Evolutionary conservation across 2,113 vertebrate genomes (phyloP), one percentile per base, ranked within the genome.

Genomic region (Paradisaea rubra): DNA sequence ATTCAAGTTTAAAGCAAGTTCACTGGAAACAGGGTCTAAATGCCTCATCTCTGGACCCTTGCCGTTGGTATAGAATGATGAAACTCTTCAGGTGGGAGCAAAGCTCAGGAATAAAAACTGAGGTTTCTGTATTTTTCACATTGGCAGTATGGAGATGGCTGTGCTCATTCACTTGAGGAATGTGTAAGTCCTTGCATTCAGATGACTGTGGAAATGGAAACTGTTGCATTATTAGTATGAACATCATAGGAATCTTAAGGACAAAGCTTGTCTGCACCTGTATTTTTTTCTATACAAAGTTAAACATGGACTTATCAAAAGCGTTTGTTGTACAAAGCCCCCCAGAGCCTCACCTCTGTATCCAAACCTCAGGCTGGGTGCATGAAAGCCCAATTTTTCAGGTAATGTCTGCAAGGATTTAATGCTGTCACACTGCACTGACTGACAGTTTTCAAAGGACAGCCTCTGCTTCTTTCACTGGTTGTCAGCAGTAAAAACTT

Each of bases 71-170:
- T 10, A 72, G 54, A 52, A 24, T 47, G 60, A 39, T 49, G 49
- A 64, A 30, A 39, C 21, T 41, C 28, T n/a, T 65, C 10, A 44
- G 44, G 10, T 25, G 15, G 42, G 27, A 21, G 11, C 14, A 60
- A 59, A 68, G 9, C 28, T 87, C 24, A 27, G 47, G 39, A 37
- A 56, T 13, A 45, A 82, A 82, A 82, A n/a, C 5, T 4, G 8
- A 15, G 5, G 6, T 28, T 85, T 81, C 53, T 85, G 5, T 71
- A 10, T 18, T 82, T 81, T 79, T 85, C 31, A 53, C 18, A 3
- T 14, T 57, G 82, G 4, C 21, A n/a, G 1, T 44, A 7, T 1
- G 5, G 60, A 65, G 22, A 28, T n/a, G 10, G 28, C 49, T 0
- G 0, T 22, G 20, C 19, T 64, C 13, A 6, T 53, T 91, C 10